Conservation (phyloP, 2,797 vertebrate genomes). For the Limnodromus scolopaceus region DNA sequence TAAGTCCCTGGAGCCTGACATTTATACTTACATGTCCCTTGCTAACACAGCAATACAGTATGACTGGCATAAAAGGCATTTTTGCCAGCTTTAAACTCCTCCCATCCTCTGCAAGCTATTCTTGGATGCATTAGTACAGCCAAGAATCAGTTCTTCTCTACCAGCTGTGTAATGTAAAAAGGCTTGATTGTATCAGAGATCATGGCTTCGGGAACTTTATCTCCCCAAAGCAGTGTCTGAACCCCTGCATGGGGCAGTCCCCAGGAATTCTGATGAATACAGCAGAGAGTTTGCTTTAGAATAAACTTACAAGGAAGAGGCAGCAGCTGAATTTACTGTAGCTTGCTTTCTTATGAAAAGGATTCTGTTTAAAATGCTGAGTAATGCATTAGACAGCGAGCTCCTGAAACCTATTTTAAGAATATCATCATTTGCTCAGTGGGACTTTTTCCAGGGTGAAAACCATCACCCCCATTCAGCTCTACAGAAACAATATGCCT, state of each 20-base stretch:
- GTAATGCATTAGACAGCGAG: not conserved
- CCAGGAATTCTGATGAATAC: not conserved
- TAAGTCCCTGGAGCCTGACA: not conserved
- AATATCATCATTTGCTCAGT: not conserved
- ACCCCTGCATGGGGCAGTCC: not conserved
- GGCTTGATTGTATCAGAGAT: not conserved
- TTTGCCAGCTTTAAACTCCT: not conserved
- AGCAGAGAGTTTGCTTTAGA: not conserved
- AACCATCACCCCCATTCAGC: not conserved
- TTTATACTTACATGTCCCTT: not conserved
- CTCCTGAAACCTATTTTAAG: not conserved
- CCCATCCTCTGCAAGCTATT: constrained; percentile 28
- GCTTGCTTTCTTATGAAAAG: not conserved
- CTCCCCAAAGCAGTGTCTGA: not conserved
- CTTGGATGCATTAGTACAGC: not conserved
- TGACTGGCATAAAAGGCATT: not conserved
- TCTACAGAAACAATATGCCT: not conserved
- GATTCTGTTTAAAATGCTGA: constrained; percentile 26
- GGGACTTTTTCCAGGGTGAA: not conserved
- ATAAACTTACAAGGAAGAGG: not conserved
- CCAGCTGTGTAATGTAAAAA: not conserved
- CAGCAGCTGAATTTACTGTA: not conserved
- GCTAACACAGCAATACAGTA: not conserved
- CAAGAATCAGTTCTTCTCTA: not conserved
- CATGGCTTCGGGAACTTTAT: not conserved